Base-by-base conservation (phyloP, 1,140 invertebrate species). In the Pseudomyrmex dendroicus region DNA sequence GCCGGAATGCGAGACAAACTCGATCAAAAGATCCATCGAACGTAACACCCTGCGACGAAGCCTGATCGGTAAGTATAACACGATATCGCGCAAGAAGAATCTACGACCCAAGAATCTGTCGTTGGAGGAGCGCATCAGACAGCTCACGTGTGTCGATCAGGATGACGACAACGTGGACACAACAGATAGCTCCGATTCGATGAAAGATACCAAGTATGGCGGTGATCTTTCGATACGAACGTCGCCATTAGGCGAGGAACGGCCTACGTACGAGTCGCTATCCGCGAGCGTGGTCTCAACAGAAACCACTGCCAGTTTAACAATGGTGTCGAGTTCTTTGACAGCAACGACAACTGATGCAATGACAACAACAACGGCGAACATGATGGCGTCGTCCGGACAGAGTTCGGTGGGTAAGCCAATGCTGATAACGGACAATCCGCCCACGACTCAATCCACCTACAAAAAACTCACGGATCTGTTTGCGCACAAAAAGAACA, bases 141-240 rank as follows among this genome's bases (percentile, higher is more conserved):
- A 97, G 86, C 92, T 98, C 17, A 98, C 97, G 0, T 98, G 97
- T 90, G 96, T 97, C 84, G 96, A 97, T 62, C 97, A 97, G 73
- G 97, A 97, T 7, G 95, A 96, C 4, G 91, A 92, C 5, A 88
- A 92, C 1, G 62, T 62, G n/a, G 52, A 86, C 50, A 86, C 87
- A 12, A 70, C 85, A 20, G 56, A 78, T 10, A 50, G 85, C 13
- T 74, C 87, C 12, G 73, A 87, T 10, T 61, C 68, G 2, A 8
- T 50, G 2, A 54, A 22, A 2, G 76, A 70, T 8, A 15, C 5
- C 76, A 25, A 73, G 13, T 61, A 77, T 13, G 7, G 68, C 3
- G 57, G 59, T 1, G 90, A 92, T 9, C 78, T 92, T 2, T 85
- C 89, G 9, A 78, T 86, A 13, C 83, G 92, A n/a, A 91, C 89